Conservation (phyloP, 2,113 vertebrate species). For the Orientallactaga bullata region DNA sequence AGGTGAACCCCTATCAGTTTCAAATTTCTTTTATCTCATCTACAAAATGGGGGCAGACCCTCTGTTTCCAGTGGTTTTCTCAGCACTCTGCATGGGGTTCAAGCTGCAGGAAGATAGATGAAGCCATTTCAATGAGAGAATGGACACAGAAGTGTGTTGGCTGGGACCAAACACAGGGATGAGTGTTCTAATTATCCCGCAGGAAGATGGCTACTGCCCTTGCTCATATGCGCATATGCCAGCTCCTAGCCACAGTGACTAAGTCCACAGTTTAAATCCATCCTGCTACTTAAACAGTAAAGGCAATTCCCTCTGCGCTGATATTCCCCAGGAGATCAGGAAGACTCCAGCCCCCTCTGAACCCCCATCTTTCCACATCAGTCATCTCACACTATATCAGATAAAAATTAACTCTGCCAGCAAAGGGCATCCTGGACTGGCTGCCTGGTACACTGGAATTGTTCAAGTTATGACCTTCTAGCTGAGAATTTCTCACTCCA, state of each 20-base stretch:
- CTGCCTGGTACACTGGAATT: neutral
- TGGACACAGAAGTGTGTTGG: neutral
- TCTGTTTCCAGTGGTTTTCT: neutral
- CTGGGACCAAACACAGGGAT: neutral
- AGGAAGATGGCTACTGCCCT: neutral
- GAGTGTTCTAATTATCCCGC: neutral
- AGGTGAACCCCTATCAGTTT: neutral
- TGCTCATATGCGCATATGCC: neutral
- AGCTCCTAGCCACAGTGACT: neutral
- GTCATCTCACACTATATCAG: neutral
- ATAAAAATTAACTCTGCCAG: neutral
- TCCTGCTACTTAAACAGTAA: neutral
- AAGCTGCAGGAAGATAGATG: neutral
- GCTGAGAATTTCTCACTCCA: neutral
- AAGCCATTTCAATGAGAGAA: too few relatives aligned
- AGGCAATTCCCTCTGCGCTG: neutral
- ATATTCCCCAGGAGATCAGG: too few relatives aligned
- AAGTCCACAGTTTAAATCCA: neutral
- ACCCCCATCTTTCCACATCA: neutral
- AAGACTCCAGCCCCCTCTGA: neutral
- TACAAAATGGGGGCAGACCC: neutral
- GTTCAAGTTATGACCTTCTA: neutral
- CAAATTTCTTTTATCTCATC: neutral
- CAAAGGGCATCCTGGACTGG: neutral
- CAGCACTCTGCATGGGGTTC: neutral